Evolutionary conservation across 2,797 vertebrate genomes (phyloP), one percentile per base, ranked within the genome.

Genomic region (Bradypodion ventrale): DNA sequence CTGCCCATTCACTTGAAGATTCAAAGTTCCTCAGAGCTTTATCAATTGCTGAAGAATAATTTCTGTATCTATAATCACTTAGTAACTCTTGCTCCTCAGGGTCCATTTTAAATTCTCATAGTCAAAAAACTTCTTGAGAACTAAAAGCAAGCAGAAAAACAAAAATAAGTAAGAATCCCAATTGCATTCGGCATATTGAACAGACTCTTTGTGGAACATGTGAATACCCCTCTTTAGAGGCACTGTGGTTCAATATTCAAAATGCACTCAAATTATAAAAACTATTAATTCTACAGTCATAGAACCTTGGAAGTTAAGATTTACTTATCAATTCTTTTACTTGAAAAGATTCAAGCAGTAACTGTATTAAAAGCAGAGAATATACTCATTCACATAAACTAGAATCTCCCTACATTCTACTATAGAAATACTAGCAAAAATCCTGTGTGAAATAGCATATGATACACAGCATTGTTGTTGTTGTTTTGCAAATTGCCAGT

Each of bases 1-100:
- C 99, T 0, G 99, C 99, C 99, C 99, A 99, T 92, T 99, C 99
- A 12, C 96, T 99, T 0, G 98, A 99, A 2, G 98, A 99, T 89
- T 99, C 99, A 85, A 99, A 99, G 94, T 98, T 99, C 81, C 98
- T 96, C 88, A 99, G 94, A 9, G 99, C 98, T 94, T 99, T 99
- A 92, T 99, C 99, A 59, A 99, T 99, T 8, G 97, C 97, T 0
- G 97, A 96, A 0, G 96, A 96, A 40, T 99, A 99, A 95, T 93
- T 99, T 85, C 97, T 97, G 93, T 99, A 99, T 77, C 98, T 97
- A 95, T 98, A 99, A 92, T 99, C 99, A 86, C 95, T 97, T 81
- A 98, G 95, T 66, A 99, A 95, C 84, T 99, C 98, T 60, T 96
- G 94, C 93, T 99, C 98, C 92, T 99, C 99, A 1, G 97, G 96